phyloP scores from a whole-genome alignment of 2,797 vertebrate species.

The Natrix natrix region DNA sequence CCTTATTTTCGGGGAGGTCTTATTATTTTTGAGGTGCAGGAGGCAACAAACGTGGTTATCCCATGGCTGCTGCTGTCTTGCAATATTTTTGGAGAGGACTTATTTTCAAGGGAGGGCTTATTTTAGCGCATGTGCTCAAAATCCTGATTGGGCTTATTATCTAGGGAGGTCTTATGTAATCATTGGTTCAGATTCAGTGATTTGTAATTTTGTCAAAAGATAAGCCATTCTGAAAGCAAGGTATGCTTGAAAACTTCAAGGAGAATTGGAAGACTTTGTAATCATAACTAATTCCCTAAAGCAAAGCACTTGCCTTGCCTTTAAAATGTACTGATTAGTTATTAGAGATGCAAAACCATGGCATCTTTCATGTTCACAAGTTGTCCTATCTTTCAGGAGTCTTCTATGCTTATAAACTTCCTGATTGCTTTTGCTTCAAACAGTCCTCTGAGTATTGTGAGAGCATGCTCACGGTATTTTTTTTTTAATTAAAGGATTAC shows the following conservation, averaged over 20 bases:
- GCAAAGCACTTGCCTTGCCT: background rate
- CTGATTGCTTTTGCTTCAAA: background rate
- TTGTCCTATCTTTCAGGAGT: background rate
- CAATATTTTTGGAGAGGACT: too few relatives aligned
- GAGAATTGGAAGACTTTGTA: background rate
- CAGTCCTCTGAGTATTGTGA: background rate
- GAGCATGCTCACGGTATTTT: background rate
- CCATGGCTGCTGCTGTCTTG: too few relatives aligned
- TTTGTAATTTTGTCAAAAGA: background rate
- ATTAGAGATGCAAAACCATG: background rate
- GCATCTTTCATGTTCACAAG: background rate
- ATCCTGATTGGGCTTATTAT: too few relatives aligned
- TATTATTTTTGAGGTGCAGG: too few relatives aligned
- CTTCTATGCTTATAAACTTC: background rate
- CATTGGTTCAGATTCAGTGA: background rate
- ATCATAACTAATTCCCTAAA: background rate
- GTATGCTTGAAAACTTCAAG: background rate
- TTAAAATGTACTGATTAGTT: background rate
- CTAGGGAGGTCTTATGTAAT: background rate
- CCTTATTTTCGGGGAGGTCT: too few relatives aligned
- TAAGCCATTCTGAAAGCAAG: background rate
- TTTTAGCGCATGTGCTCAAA: too few relatives aligned
- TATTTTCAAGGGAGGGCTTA: too few relatives aligned
- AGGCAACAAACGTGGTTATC: too few relatives aligned
- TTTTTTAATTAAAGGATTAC: background rate